Conservation (phyloP, 2,888 invertebrate species). For the Caenorhabditis panamensis region DNA sequence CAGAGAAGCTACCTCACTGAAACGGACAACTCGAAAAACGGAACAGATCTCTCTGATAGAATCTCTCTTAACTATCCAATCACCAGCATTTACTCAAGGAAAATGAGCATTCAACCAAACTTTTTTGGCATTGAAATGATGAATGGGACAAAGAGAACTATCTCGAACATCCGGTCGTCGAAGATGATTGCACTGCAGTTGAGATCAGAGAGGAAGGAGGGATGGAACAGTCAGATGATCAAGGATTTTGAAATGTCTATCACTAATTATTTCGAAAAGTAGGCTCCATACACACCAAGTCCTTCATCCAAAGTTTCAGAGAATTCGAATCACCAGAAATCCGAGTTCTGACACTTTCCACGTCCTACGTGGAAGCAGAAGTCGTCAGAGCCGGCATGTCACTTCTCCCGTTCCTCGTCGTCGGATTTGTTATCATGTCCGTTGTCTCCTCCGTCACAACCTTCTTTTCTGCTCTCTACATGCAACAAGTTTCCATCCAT, state of each 20-base stretch:
- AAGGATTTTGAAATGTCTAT: constrained; percentile 76
- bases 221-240: constrained; percentile 74
- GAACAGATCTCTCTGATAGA: constrained; percentile 56
- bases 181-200: constrained; percentile 73
- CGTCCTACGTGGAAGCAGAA: constrained; percentile 77
- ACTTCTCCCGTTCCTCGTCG: constrained; percentile 74
- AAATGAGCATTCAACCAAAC: constrained; percentile 76
- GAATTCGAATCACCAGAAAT: constrained; percentile 71
- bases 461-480: constrained; percentile 75
- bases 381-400: constrained; percentile 75
- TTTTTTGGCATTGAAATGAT: constrained; percentile 77
- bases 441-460: constrained; percentile 73
- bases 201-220: constrained; percentile 75
- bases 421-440: constrained; percentile 77
- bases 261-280: constrained; percentile 76
- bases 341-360: constrained; percentile 75
- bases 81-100: constrained; percentile 73
- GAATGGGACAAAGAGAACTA: constrained; percentile 36
- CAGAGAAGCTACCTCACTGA: constrained; percentile 58
- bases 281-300: background rate
- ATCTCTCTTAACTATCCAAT: constrained; percentile 75
- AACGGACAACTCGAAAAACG: constrained; percentile 39
- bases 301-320: constrained; percentile 69
- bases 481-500: constrained; percentile 74
- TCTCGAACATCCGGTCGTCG: constrained; percentile 68